Evolutionary conservation across 2,113 vertebrate species (phyloP), one percentile per base, ranked within the genome.

Genomic region (Scalopus aquaticus): DNA sequence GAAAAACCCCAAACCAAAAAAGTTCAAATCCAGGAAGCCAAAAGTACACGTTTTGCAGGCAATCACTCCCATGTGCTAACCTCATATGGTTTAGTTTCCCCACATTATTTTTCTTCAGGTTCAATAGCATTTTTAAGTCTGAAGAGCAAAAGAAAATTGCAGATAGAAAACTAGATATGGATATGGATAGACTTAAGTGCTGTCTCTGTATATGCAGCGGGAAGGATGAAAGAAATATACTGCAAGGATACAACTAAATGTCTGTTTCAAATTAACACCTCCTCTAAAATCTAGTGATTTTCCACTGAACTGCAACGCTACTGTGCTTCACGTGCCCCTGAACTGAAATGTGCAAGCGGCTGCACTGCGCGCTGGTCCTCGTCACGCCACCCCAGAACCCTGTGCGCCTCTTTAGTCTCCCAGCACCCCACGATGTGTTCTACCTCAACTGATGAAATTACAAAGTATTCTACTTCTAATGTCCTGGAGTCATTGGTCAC

Each of bases 231-330:
- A 95, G 28, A 83, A 92, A 69, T 49, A 88, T 54, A 51, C 12
- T 64, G 19, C 12, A 46, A 46, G 42, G 22, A 35, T 58, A 74
- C 89, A 80, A 30, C 62, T 93, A 90, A 87, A 67, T 19, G 67
- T 89, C 49, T 77, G 35, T 42, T 90, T 95, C 64, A 64, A 84
- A 88, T 90, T 65, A 80, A 35, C 35, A n/a, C 12, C 22, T 76
- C 54, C 20, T 80, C 51, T 11, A 72, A 90, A 88, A 77, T 54
- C n/a, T 49, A 72, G 67, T 39, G 9, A 28, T 77, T 73, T 94
- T 56, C n/a, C n/a, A 73, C 56, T 56, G 22, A 54, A 76, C 11
- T 54, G 60, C n/a, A 80, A 9, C 3, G 49, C 16, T 85, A 64
- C 15, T 83, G 37, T 80, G 56, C 58, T 88, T 76, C 19, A 2